Conservation (phyloP, 2,797 vertebrate species). For the Schizothorax lantsangensis region DNA sequence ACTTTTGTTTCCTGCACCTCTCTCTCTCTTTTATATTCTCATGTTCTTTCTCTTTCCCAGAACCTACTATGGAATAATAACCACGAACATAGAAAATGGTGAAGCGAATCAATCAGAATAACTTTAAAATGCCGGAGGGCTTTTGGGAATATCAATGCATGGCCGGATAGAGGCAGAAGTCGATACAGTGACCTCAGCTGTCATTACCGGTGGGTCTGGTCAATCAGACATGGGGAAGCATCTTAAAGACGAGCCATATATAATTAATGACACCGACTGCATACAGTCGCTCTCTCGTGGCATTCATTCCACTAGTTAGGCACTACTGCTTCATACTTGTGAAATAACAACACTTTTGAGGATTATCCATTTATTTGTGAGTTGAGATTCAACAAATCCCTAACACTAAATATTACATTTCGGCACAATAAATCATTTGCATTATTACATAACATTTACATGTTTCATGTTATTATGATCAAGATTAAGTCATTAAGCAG, state of each 20-base stretch:
- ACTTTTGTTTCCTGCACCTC: neutral
- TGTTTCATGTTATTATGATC: too few relatives aligned
- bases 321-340: neutral
- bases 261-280: slow-evolving; percentile 70
- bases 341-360: neutral
- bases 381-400: neutral
- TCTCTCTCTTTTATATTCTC: neutral
- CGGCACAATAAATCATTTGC: neutral
- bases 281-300: neutral
- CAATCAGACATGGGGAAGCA: slow-evolving; percentile 63
- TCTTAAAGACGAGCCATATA: slow-evolving; percentile 63
- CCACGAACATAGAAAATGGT: slow-evolving; percentile 58
- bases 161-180: slow-evolving; percentile 59
- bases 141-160: slow-evolving; percentile 71
- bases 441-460: neutral
- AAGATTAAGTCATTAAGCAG: neutral
- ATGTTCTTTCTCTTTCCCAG: neutral
- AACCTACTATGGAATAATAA: slow-evolving; percentile 41
- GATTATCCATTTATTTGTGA: neutral
- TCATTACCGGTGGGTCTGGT: slow-evolving; percentile 68
- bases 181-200: slow-evolving; percentile 70
- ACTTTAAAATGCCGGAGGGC: slow-evolving; percentile 57
- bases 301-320: neutral
- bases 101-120: slow-evolving; percentile 64
- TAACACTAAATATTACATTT: neutral